A percentile compares a stretch with the other conserved stretches of the same genome.
These are phyloP conservation scores for Lysiphlebus fabarum DNA, from an alignment of 1,140 invertebrate species.

Conservation along the genomic window DNA sequence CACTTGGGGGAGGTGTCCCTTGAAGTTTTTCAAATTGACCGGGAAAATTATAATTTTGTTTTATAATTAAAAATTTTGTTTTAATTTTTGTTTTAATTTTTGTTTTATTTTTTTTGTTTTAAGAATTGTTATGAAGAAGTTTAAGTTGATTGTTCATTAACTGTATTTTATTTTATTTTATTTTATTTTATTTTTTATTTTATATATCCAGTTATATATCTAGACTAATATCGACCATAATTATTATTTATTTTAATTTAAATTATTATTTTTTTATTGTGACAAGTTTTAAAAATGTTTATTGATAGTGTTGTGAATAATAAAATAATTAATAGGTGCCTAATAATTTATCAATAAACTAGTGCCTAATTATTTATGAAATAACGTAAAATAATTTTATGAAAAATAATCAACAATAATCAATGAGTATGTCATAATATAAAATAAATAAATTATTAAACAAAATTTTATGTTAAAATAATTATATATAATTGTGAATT, in stretches of 20 bases:
- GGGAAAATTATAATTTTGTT: neutral
- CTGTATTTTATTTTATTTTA: too few species aligned
- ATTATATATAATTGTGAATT: too few species aligned
- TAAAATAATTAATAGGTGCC: constrained; percentile 41
- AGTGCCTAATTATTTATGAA: constrained; percentile 44
- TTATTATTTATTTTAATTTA: constrained; percentile 3
- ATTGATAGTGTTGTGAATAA: neutral
- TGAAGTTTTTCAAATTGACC: constrained; percentile 1
- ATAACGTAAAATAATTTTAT: constrained; percentile 27
- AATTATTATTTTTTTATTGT: constrained; percentile 8
- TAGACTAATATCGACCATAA: constrained; percentile 35
- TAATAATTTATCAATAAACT: constrained; percentile 45
- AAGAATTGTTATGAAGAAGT: too few species aligned
- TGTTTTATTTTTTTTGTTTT: neutral
- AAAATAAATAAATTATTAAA: too few species aligned
- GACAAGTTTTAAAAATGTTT: neutral
- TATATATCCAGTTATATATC: constrained; percentile 33
- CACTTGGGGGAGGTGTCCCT: constrained; percentile 1
- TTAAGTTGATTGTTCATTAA: neutral
- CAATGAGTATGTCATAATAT: constrained; percentile 5
- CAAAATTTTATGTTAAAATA: too few species aligned
- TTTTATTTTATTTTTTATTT: constrained; percentile 19
- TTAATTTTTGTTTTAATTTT: neutral
- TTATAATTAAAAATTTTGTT: neutral
- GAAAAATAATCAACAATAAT: neutral